Evolutionary conservation across 1,140 invertebrate species (phyloP).

Genomic region (Daktulosphaira vitifoliae): DNA sequence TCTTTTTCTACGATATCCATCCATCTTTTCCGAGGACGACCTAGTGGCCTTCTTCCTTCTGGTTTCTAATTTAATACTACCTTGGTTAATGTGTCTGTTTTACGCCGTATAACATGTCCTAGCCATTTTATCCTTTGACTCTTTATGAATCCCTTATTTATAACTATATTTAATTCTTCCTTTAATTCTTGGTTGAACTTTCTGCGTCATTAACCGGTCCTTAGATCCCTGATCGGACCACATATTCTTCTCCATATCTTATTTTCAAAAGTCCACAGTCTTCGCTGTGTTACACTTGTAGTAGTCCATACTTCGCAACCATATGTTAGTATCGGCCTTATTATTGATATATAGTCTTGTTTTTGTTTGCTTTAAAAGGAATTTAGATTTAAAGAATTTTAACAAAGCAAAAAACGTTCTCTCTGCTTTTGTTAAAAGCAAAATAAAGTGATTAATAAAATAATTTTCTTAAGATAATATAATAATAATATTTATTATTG

Average conservation of each 20-base stretch:
- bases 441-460: too few species aligned
- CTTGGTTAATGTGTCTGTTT: slow-evolving; percentile 1
- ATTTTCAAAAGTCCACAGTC: neutral
- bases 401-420: neutral
- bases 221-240: neutral
- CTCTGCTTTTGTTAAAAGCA: neutral
- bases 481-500: too few species aligned
- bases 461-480: too few species aligned
- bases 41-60: neutral
- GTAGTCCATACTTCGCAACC: neutral
- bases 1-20: neutral
- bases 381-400: neutral
- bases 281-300: neutral
- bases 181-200: slow-evolving; percentile 1
- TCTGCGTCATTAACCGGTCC: neutral
- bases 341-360: neutral
- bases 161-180: slow-evolving; percentile 6
- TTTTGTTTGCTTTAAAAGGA: neutral
- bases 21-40: neutral
- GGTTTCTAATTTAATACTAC: neutral
- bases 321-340: neutral
- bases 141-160: neutral
- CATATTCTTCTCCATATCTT: neutral
- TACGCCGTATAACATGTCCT: neutral
- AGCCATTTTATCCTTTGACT: neutral